These are phyloP conservation scores for Hemaris fuciformis DNA, from an alignment of 2,888 invertebrate genomes.

Conservation along the genomic window DNA sequence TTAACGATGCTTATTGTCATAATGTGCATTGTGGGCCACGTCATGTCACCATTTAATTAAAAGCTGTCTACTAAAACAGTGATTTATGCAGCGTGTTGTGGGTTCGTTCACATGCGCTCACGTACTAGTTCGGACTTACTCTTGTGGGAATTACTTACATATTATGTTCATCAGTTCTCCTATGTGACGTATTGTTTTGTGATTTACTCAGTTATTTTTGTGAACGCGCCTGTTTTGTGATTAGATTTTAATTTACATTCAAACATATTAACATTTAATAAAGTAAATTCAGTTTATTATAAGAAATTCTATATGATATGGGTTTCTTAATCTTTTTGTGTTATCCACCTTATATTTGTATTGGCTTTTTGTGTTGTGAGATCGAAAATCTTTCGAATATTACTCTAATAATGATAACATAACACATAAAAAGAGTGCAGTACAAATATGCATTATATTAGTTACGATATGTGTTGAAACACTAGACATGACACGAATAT, in stretches of 20 bases:
- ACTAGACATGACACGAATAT: too few relatives aligned
- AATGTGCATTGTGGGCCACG: slow-evolving; percentile 41
- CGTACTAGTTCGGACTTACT: slow-evolving; percentile 27
- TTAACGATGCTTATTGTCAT: slow-evolving; percentile 51
- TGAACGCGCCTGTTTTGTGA: too few relatives aligned
- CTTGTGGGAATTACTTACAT: slow-evolving; percentile 31
- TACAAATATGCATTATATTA: neutral
- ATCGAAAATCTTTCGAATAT: too few relatives aligned
- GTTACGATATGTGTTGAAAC: too few relatives aligned
- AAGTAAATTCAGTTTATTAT: too few relatives aligned
- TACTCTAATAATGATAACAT: too few relatives aligned
- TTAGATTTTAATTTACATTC: neutral
- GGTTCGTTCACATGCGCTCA: slow-evolving; percentile 48
- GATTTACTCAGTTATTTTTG: neutral
- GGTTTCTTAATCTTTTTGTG: too few relatives aligned
- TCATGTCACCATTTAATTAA: slow-evolving; percentile 46
- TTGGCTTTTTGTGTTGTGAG: neutral
- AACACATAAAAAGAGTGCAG: too few relatives aligned
- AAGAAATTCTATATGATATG: too few relatives aligned
- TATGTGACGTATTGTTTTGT: neutral
- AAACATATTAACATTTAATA: neutral
- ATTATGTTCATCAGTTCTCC: too few relatives aligned
- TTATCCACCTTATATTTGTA: too few relatives aligned
- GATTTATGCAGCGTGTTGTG: slow-evolving; percentile 52
- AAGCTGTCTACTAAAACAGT: slow-evolving; percentile 54